phyloP scores from a whole-genome alignment of 1,140 invertebrate species.

The Drosophila ogumai region DNA sequence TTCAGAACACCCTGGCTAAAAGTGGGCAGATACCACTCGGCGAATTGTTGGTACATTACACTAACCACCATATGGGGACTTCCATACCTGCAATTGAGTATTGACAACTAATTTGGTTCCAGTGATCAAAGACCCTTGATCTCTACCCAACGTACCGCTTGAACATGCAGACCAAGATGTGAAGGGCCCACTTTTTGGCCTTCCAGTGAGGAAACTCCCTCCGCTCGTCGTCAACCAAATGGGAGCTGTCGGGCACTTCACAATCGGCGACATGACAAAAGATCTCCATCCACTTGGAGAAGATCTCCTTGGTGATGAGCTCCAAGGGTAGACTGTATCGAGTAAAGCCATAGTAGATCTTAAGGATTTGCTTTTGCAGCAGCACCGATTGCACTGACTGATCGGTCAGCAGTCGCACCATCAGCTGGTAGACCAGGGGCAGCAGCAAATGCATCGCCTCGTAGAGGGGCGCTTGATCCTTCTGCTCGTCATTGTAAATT shows the following conservation, averaged over 20 bases:
- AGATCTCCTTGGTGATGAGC: conserved; percentile 94
- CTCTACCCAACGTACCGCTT: conserved; percentile 89
- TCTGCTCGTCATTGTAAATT: conserved; percentile 97
- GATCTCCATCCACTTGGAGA: conserved; percentile 99
- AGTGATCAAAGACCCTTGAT: not conserved
- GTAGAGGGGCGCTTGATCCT: conserved; percentile 94
- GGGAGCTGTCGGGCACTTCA: conserved; percentile 92
- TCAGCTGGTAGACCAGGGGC: conserved; percentile 95
- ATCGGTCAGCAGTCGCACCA: conserved; percentile 93
- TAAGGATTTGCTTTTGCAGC: conserved; percentile 98
- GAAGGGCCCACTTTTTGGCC: conserved; percentile 98
- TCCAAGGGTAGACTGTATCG: conserved; percentile 95
- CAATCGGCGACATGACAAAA: conserved; percentile 92
- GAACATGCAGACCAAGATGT: conserved; percentile 97
- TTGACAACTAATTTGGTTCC: not conserved
- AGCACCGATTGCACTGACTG: conserved; percentile 93
- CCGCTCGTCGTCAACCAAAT: conserved; percentile 94
- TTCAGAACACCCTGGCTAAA: conserved; percentile 96
- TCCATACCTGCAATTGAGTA: conserved; percentile 89
- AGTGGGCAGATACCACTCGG: conserved; percentile 97
- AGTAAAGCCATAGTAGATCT: conserved; percentile 97
- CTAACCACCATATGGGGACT: conserved; percentile 95
- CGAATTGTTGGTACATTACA: conserved; percentile 96
- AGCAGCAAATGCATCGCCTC: conserved; percentile 97
- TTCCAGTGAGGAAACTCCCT: conserved; percentile 98